phyloP scores from a whole-genome alignment of 2,888 invertebrate species.

The Melolontha melolontha region DNA sequence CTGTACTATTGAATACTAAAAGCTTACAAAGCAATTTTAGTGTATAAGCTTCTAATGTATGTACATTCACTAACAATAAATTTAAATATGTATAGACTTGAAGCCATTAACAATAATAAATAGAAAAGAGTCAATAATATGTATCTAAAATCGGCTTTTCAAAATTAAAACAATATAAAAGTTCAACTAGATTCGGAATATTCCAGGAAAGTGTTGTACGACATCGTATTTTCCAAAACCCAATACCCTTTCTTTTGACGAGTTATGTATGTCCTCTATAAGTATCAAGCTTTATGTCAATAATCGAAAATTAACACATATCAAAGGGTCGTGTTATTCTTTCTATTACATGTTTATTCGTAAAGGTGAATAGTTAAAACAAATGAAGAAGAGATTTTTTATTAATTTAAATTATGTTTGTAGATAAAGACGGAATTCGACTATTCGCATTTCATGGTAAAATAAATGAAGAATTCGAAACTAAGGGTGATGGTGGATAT shows the following conservation, averaged over 20 bases:
- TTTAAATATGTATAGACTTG: no score
- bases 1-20: no score
- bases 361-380: slow-evolving; percentile 8
- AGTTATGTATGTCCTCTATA: slow-evolving; percentile 5
- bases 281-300: slow-evolving; percentile 7
- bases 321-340: slow-evolving; percentile 24
- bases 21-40: no score
- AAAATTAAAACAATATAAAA: no score
- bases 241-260: background rate
- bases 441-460: slow-evolving; percentile 83
- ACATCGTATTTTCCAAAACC: background rate
- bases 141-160: no score
- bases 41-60: no score
- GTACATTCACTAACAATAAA: no score
- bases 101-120: no score
- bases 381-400: background rate
- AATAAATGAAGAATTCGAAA: slow-evolving; percentile 78
- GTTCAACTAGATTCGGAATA: background rate
- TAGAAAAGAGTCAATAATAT: no score
- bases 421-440: slow-evolving; percentile 74
- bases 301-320: slow-evolving; percentile 2
- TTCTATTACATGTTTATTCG: slow-evolving; percentile 3
- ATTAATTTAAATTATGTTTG: background rate
- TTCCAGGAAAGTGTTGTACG: slow-evolving; percentile 27
- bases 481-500: slow-evolving; percentile 73